Base-by-base conservation (phyloP, 2,797 vertebrate species). In the Gymnocypris eckloni region DNA sequence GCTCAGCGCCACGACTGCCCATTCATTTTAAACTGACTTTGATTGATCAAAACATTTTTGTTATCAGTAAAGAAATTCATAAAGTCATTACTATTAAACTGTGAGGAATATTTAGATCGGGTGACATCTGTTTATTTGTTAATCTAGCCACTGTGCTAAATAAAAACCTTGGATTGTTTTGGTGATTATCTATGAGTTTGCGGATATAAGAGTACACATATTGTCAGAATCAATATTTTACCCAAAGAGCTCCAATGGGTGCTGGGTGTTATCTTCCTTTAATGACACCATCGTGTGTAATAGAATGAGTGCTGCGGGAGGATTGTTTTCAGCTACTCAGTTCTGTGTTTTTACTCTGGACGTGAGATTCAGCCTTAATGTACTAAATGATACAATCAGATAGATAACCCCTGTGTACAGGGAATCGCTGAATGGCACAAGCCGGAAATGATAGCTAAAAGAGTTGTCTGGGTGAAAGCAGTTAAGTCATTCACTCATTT, bases 191-290 rank as follows among this genome's bases (percentile, higher is more conserved):
- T n/a, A n/a, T n/a, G n/a, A n/a, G n/a, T n/a, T n/a, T n/a, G n/a
- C n/a, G n/a, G n/a, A n/a, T n/a, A n/a, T n/a, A n/a, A n/a, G n/a
- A n/a, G 18, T 45, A 67, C 75, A 86, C 87, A 81, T 77, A 89
- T 83, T 86, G 86, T 89, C 70, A 83, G 78, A 91, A 89, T 90
- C 86, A 88, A 87, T 89, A 89, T 87, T 89, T 91, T 86, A 89
- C 88, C 75, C 84, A 73, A 87, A 88, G 81, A 73, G 79, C 75
- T 77, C 86, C 82, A 79, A 79, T 90, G 75, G 90, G 84, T 69
- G 82, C 81, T 67, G 82, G 64, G 83, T 82, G 76, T 82, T 86
- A n/a, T 81, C 79, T 88, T 73, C 79, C 41, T 77, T 64, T 80
- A 86, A 81, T 75, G 69, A 66, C 75, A 73, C 72, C 85, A 75